Evolutionary conservation across 2,888 invertebrate genomes (phyloP), one percentile per base, ranked within the genome.

Genomic region (Nowickia ferox): DNA sequence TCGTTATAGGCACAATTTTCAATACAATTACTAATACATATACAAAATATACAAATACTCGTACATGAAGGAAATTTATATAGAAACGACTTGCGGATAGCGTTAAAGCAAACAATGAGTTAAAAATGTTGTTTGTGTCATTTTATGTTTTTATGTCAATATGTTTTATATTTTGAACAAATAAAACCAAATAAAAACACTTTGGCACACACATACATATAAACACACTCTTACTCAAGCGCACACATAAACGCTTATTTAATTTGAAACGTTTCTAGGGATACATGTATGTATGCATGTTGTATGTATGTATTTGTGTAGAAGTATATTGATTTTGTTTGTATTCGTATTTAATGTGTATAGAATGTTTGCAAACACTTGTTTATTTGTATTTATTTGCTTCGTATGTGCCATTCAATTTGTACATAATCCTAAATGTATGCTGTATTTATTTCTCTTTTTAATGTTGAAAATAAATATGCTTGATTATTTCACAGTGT

Each of bases 81-180:
- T 38, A 51, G 19, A 74, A 74, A n/a, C n/a, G 48, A 51, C 61
- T 51, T 40, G 30, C 30, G 42, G 22, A 55, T 68, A 48, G 22
- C 22, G 19, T 59, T 48, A 8, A 9, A 51, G 46, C 57, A 19
- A n/a, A 57, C 81, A 80, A 72, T 77, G 72, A 66, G 44, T 66
- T 77, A 22, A 61, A 66, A 76, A 66, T 80, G 63, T 63, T 51
- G 66, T 63, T 44, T 78, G 63, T 74, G 79, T 53, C 63, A 57
- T 57, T 81, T 84, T 61, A 55, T 77, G 48, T 74, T 55, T 77
- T 74, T 38, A 85, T 78, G 81, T 81, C 84, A 85, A 85, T 81
- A 81, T 84, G 48, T 84, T 80, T 30, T 78, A 78, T 76, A 59
- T 57, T 68, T 68, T 84, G 42, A 71, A 79, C 40, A 78, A 71